These are phyloP conservation scores for Holcopasites calliopsidis DNA, from an alignment of 1,140 invertebrate species.

Conservation along the genomic window DNA sequence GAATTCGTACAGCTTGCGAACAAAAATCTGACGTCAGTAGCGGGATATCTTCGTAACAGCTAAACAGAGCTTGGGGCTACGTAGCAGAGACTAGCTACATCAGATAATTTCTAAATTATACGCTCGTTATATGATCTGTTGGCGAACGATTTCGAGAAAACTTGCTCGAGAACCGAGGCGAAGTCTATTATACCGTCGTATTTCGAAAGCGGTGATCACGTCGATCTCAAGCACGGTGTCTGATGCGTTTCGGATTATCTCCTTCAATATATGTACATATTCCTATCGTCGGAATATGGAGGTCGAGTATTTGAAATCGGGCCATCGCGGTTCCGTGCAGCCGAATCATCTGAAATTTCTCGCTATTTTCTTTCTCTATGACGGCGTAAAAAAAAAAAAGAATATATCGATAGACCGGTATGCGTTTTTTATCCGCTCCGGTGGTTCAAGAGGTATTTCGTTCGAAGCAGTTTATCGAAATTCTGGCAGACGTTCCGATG, in stretches of 20 bases:
- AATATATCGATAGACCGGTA: background rate
- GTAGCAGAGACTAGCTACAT: background rate
- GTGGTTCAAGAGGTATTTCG: background rate
- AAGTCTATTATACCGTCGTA: background rate
- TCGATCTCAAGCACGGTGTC: background rate
- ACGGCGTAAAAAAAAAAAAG: constrained; percentile 8
- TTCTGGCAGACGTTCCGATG: background rate
- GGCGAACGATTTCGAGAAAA: constrained; percentile 1
- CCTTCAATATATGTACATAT: constrained; percentile 2
- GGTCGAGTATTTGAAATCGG: constrained; percentile 19
- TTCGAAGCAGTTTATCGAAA: background rate
- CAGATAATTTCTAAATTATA: constrained; percentile 15
- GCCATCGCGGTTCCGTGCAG: background rate
- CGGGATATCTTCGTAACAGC: background rate
- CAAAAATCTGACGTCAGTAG: background rate
- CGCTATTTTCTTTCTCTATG: background rate
- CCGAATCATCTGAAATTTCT: background rate
- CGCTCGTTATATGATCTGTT: background rate
- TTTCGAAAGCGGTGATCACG: background rate
- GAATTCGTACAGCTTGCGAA: background rate
- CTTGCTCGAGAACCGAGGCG: background rate
- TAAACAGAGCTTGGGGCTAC: background rate
- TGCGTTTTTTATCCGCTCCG: background rate
- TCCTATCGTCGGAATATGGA: constrained; percentile 6
- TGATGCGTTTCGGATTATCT: constrained; percentile 32